These are phyloP conservation scores for Diogma glabrata DNA, from an alignment of 2,888 invertebrate genomes.

Conservation along the genomic window DNA sequence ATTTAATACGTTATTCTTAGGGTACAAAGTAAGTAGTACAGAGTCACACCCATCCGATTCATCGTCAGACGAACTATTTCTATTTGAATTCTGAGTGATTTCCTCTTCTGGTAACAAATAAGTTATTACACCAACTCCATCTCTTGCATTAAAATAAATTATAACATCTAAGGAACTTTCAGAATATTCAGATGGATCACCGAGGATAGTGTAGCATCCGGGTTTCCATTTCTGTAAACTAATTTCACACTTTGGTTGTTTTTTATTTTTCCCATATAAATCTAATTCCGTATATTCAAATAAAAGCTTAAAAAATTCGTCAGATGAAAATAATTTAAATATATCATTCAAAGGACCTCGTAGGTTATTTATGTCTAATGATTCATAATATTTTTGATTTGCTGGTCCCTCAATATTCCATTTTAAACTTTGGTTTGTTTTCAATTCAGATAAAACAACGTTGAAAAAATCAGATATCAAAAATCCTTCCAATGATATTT, in stretches of 20 bases:
- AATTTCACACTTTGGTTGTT: conserved; percentile 39
- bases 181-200: conserved; percentile 28
- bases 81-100: conserved; percentile 31
- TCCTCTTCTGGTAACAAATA: conserved; percentile 38
- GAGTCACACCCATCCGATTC: conserved; percentile 36
- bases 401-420: conserved; percentile 51
- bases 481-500: conserved; percentile 48
- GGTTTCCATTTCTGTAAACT: conserved; percentile 70
- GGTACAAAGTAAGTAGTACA: conserved; percentile 48
- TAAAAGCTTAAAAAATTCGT: conserved; percentile 42
- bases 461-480: conserved; percentile 49
- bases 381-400: conserved; percentile 50
- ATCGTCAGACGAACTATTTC: conserved; percentile 31
- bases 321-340: conserved; percentile 37
- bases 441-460: conserved; percentile 43
- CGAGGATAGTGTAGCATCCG: conserved; percentile 61
- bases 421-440: conserved; percentile 28
- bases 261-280: conserved; percentile 36
- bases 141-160: conserved; percentile 31
- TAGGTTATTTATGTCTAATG: conserved; percentile 30
- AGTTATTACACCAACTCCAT: conserved; percentile 32
- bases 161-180: conserved; percentile 33
- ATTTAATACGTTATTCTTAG: conserved; percentile 52
- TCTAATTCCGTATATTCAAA: conserved; percentile 58
- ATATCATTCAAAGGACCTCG: conserved; percentile 36